Conservation (phyloP, 2,113 vertebrate species). For the Bubo blakistoni region DNA sequence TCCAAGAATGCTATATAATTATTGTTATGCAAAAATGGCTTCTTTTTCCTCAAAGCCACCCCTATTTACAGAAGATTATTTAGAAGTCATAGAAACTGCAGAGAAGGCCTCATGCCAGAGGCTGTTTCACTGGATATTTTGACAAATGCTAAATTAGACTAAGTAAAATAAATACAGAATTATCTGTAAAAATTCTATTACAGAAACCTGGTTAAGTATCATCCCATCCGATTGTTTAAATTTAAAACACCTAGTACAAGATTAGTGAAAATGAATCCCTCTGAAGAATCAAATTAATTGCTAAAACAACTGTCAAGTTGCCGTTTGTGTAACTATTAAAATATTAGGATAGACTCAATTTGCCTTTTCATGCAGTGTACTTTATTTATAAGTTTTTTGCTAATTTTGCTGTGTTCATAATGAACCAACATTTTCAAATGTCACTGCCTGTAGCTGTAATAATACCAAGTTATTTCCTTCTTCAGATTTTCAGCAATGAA, state of each 20-base stretch:
- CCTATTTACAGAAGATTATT: background rate
- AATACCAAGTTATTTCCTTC: background rate
- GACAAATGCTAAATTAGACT: background rate
- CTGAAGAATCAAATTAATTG: background rate
- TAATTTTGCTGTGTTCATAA: background rate
- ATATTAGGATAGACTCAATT: background rate
- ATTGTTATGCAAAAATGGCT: background rate
- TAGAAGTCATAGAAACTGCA: background rate
- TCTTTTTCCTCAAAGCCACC: background rate
- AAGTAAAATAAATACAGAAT: background rate
- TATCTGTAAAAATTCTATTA: background rate
- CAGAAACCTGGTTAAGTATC: background rate
- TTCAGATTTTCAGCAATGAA: constrained; percentile 7
- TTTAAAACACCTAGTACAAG: background rate
- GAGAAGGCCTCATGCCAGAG: background rate
- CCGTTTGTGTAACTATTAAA: background rate
- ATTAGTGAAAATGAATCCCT: background rate
- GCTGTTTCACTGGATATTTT: background rate
- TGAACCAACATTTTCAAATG: background rate
- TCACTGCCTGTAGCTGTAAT: background rate
- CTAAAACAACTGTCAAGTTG: background rate
- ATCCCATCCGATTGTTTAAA: background rate
- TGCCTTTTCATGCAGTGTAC: background rate
- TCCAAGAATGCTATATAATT: background rate
- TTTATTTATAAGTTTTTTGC: background rate